A percentile compares a stretch with the other conserved stretches of the same genome.
Evolutionary conservation across 2,888 invertebrate genomes (phyloP).

Genomic region (Lissocephala sabroskyi): DNA sequence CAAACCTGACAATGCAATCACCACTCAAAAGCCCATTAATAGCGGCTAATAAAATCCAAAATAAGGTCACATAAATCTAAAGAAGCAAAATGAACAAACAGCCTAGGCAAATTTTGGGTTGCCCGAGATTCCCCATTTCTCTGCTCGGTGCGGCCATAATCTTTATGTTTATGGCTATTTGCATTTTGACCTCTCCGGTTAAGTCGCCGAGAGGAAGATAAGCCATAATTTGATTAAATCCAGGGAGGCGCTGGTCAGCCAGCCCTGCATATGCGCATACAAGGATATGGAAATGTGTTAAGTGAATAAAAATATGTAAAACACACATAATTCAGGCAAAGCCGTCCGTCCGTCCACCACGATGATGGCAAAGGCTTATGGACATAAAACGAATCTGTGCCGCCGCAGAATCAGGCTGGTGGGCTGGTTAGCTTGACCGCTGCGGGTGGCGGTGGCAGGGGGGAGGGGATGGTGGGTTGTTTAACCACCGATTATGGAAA

Average conservation of each 20-base stretch:
- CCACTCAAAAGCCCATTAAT: constrained; percentile 32
- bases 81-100: no score
- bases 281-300: constrained; percentile 37
- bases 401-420: constrained; percentile 38
- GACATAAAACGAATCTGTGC: constrained; percentile 37
- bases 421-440: neutral
- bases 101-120: no score
- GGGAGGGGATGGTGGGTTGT: constrained; percentile 39
- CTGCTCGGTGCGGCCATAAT: constrained; percentile 42
- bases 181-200: constrained; percentile 59
- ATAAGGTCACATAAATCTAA: neutral
- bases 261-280: constrained; percentile 6
- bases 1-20: no score
- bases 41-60: constrained; percentile 10
- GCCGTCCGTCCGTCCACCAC: no score
- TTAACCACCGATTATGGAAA: constrained; percentile 64
- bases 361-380: constrained; percentile 45
- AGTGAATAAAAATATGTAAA: constrained; percentile 63
- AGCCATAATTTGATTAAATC: constrained; percentile 58
- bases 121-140: no score
- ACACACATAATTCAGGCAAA: constrained; percentile 57
- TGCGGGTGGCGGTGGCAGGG: neutral
- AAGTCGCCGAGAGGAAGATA: constrained; percentile 42
- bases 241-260: no score
- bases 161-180: constrained; percentile 62